A percentile compares a stretch with the other conserved stretches of the same genome.
phyloP scores from a whole-genome alignment of 2,113 vertebrate species.

The Oplegnathus fasciatus region DNA sequence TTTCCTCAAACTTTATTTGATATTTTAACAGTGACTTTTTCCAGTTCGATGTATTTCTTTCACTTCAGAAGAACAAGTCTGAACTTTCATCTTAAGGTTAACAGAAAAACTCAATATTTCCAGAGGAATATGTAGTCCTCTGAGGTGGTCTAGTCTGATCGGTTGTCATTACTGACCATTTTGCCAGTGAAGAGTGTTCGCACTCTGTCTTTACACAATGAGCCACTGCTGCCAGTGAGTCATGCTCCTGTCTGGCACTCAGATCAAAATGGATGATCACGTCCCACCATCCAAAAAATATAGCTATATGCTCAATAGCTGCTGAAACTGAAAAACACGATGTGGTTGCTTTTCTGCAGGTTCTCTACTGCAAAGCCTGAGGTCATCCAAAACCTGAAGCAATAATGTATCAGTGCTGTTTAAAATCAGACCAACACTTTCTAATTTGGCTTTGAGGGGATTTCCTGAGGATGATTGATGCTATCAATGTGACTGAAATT shows the following conservation, averaged over 20 bases:
- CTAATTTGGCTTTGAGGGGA: constrained; percentile 7
- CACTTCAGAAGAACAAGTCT: background rate
- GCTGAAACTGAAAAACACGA: background rate
- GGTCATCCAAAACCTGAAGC: background rate
- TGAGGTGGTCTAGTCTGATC: background rate
- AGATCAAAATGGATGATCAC: constrained; percentile 23
- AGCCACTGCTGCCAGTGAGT: constrained; percentile 6
- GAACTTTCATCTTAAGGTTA: constrained; percentile 6
- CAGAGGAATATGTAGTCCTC: background rate
- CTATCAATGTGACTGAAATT: constrained; percentile 1
- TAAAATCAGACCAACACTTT: constrained; percentile 28
- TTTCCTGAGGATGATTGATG: constrained; percentile 17
- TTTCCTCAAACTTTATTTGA: background rate
- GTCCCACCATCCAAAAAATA: background rate
- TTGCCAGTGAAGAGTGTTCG: background rate
- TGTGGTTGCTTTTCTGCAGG: background rate
- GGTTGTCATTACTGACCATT: background rate
- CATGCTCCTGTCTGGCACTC: constrained; percentile 7
- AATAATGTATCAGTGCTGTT: constrained; percentile 3
- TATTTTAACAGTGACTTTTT: background rate
- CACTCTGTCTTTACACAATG: constrained; percentile 1
- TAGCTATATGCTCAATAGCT: background rate
- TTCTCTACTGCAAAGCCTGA: background rate
- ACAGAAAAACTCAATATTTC: background rate
- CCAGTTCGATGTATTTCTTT: background rate